Percentiles rank a stretch among this genome's conserved stretches.
These are phyloP conservation scores for human DNA, from an alignment of 2,113 vertebrate species.

Conservation along the genomic window DNA sequence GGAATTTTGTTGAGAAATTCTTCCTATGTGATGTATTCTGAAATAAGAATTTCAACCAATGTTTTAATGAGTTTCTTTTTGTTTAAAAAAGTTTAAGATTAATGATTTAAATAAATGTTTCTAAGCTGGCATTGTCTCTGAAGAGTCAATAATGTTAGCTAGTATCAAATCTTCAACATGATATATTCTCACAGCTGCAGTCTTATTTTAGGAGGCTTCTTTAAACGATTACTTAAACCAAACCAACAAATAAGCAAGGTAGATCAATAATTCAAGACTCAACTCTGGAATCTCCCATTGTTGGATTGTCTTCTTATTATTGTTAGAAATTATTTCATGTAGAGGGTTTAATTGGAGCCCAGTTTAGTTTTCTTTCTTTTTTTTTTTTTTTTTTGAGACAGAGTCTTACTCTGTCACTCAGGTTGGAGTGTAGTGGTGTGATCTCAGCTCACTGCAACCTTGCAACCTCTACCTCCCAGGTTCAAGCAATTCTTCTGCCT, in stretches of 20 bases:
- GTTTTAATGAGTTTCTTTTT: constrained; percentile 22
- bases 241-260: constrained; percentile 23
- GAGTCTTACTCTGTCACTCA: no score
- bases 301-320: constrained; percentile 20
- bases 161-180: constrained; percentile 32
- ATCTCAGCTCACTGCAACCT: no score
- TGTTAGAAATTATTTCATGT: constrained; percentile 14
- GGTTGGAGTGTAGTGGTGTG: no score
- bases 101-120: constrained; percentile 47
- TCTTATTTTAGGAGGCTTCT: constrained; percentile 47
- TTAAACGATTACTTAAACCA: constrained; percentile 27
- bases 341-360: neutral
- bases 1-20: constrained; percentile 4
- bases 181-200: constrained; percentile 52
- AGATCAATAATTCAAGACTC: constrained; percentile 10
- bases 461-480: no score
- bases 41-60: constrained; percentile 35
- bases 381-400: neutral
- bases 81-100: constrained; percentile 42
- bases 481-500: no score
- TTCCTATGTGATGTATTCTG: neutral
- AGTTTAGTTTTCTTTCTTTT: neutral
- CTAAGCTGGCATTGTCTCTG: constrained; percentile 1
- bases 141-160: neutral
- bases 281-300: neutral